Conservation (phyloP, 2,888 invertebrate species). For the Sylvicola cinctus region DNA sequence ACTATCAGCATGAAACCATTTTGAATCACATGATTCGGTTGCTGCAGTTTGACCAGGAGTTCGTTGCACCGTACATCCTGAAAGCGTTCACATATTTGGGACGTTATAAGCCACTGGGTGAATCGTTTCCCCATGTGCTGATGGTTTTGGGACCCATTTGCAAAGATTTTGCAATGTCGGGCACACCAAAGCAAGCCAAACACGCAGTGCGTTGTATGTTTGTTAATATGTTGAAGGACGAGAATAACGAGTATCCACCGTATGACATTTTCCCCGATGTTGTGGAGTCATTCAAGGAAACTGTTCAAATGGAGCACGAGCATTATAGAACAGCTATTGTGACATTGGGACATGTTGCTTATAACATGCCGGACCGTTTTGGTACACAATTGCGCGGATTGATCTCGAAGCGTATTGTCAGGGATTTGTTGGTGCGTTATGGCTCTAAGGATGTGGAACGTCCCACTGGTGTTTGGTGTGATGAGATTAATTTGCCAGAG, state of each 20-base stretch:
- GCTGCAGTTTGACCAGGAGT: constrained; percentile 43
- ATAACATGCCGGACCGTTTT: constrained; percentile 76
- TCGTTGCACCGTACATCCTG: constrained; percentile 59
- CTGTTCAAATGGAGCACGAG: constrained; percentile 49
- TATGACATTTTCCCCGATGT: constrained; percentile 62
- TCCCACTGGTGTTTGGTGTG: constrained; percentile 40
- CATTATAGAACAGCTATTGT: constrained; percentile 88
- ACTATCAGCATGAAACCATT: constrained; percentile 74
- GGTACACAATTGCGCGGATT: constrained; percentile 82
- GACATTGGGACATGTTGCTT: constrained; percentile 84
- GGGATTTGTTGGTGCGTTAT: constrained; percentile 79
- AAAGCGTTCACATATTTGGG: constrained; percentile 73
- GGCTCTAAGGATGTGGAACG: constrained; percentile 15
- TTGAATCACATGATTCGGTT: constrained; percentile 58
- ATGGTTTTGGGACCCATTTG: constrained; percentile 67
- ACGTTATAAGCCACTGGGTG: constrained; percentile 64
- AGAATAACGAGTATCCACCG: constrained; percentile 18
- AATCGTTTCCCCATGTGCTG: constrained; percentile 53
- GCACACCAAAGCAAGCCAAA: constrained; percentile 89
- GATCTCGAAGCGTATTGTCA: constrained; percentile 87
- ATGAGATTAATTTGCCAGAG: constrained; percentile 68
- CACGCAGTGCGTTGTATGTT: constrained; percentile 85
- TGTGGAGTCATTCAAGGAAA: constrained; percentile 55
- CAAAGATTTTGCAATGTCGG: constrained; percentile 70
- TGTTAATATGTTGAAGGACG: constrained; percentile 44